A percentile compares a stretch with the other conserved stretches of the same genome.
Evolutionary conservation across 2,888 invertebrate species (phyloP).

Genomic region (Troides helena): DNA sequence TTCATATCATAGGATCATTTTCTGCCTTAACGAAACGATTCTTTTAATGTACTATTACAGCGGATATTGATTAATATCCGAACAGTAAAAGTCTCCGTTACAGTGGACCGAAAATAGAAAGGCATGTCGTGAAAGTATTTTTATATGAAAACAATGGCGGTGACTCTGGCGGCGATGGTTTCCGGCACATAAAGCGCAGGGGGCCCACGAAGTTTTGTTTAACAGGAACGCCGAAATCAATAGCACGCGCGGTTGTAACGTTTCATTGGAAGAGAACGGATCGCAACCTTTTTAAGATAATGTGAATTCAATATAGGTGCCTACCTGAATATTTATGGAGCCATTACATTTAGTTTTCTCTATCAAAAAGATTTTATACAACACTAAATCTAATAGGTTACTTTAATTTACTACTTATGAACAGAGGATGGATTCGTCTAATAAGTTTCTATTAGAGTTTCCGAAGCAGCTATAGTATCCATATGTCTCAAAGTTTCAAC

Average conservation of each 20-base stretch:
- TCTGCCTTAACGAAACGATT: not conserved
- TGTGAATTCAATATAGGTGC: too few species aligned
- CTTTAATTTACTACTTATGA: not conserved
- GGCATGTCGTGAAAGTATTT: constrained; percentile 40
- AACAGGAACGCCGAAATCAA: constrained; percentile 31
- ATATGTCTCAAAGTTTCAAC: not conserved
- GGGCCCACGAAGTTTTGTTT: constrained; percentile 38
- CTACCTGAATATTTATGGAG: too few species aligned
- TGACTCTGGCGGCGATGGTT: constrained; percentile 48
- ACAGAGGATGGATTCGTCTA: not conserved
- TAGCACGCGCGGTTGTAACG: not conserved
- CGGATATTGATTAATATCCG: constrained; percentile 33
- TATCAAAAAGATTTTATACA: too few species aligned
- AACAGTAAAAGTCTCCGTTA: constrained; percentile 20
- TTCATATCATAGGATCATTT: not conserved
- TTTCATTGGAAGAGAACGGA: constrained; percentile 1
- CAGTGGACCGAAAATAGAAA: constrained; percentile 29
- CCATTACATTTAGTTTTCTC: too few species aligned
- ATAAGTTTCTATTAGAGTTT: not conserved
- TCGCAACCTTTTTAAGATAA: not conserved
- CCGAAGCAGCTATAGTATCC: not conserved
- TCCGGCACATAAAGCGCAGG: constrained; percentile 56
- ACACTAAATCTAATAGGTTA: too few species aligned
- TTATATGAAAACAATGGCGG: constrained; percentile 46
- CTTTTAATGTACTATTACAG: constrained; percentile 39